These are phyloP conservation scores for Chironomus tepperi DNA, from an alignment of 1,140 invertebrate genomes.

Conservation along the genomic window DNA sequence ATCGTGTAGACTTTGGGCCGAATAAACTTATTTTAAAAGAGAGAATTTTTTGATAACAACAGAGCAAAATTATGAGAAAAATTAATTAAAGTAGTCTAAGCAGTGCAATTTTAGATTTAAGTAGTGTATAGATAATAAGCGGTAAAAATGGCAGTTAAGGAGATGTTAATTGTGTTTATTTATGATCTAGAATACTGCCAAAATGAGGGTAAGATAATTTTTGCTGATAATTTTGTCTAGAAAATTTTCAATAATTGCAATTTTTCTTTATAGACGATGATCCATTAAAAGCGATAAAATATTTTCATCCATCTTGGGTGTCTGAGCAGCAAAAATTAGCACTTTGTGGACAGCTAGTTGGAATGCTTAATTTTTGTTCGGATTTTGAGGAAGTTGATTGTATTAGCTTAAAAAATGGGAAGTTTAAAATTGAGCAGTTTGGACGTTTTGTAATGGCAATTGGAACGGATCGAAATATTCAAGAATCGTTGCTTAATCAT, in stretches of 20 bases:
- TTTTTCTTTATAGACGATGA: slow-evolving; percentile 56
- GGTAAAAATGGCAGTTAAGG: slow-evolving; percentile 45
- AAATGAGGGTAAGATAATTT: slow-evolving; percentile 42
- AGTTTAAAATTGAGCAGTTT: slow-evolving; percentile 70
- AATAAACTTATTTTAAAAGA: too few species aligned
- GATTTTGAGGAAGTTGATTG: slow-evolving; percentile 63
- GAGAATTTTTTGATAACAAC: too few species aligned
- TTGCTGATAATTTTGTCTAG: not conserved
- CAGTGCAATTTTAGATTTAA: not conserved
- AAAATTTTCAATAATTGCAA: not conserved
- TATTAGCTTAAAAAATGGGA: slow-evolving; percentile 70
- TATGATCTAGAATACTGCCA: slow-evolving; percentile 70
- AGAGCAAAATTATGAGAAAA: too few species aligned
- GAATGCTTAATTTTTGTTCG: slow-evolving; percentile 65
- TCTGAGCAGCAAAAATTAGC: slow-evolving; percentile 69
- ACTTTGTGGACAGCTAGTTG: slow-evolving; percentile 73
- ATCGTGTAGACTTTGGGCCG: too few species aligned
- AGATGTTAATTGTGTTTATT: slow-evolving; percentile 81
- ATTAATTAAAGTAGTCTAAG: too few species aligned
- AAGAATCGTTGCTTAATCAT: slow-evolving; percentile 67
- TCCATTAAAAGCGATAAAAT: slow-evolving; percentile 75
- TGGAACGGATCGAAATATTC: slow-evolving; percentile 74
- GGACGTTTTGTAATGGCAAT: slow-evolving; percentile 68
- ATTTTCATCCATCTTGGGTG: slow-evolving; percentile 80
- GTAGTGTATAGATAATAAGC: not conserved